A percentile compares a stretch with the other conserved stretches of the same genome.
phyloP scores from a whole-genome alignment of 2,113 vertebrate species.

The Pipa parva region DNA sequence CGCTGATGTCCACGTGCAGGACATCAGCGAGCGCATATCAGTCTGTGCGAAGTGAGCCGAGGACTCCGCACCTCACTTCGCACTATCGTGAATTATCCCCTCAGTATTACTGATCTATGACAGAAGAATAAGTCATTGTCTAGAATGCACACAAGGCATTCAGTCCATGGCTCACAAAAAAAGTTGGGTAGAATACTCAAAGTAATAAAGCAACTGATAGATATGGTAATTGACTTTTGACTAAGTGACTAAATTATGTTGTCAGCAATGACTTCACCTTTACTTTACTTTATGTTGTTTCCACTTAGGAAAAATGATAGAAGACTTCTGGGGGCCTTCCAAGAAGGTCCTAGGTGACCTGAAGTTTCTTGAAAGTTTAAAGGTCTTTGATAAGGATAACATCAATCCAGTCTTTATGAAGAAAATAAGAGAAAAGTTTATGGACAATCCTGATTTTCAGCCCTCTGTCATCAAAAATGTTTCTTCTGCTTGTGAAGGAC shows the following conservation, averaged over 20 bases:
- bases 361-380: slow-evolving; percentile 85
- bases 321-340: slow-evolving; percentile 86
- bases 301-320: slow-evolving; percentile 85
- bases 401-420: slow-evolving; percentile 74
- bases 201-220: too few species aligned
- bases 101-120: too few species aligned
- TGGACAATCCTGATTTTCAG: slow-evolving; percentile 81
- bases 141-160: too few species aligned
- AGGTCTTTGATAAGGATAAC: slow-evolving; percentile 80
- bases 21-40: too few species aligned
- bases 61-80: too few species aligned
- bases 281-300: slow-evolving; percentile 39
- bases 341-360: slow-evolving; percentile 84
- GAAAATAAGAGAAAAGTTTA: slow-evolving; percentile 80
- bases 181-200: too few species aligned
- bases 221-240: slow-evolving; percentile 12
- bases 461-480: slow-evolving; percentile 81
- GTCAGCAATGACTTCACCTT: slow-evolving; percentile 18
- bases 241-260: too few species aligned
- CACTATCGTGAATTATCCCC: too few species aligned
- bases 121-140: too few species aligned
- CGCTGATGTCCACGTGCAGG: too few species aligned
- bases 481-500: slow-evolving; percentile 86
- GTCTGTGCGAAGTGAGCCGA: too few species aligned
- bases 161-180: too few species aligned